A percentile compares a stretch with the other conserved stretches of the same genome.
phyloP scores from a whole-genome alignment of 1,140 invertebrate species.

The Apis florea region DNA sequence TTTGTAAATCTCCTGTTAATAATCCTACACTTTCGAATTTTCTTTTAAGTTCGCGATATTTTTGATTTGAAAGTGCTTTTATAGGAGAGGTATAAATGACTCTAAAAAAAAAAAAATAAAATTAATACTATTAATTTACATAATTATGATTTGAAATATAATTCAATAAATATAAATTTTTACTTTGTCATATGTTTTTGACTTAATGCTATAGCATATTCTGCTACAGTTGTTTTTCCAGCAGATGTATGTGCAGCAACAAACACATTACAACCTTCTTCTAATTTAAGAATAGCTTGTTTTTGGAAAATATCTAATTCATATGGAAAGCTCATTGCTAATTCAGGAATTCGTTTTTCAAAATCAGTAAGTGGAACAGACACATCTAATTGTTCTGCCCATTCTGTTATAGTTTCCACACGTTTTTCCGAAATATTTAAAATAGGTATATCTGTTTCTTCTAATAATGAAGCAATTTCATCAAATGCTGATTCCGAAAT shows the following conservation, averaged over 20 bases:
- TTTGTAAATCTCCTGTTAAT: conserved; percentile 97
- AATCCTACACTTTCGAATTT: conserved; percentile 96
- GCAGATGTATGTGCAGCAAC: conserved; percentile 99
- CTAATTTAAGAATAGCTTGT: conserved; percentile 95
- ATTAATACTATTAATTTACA: conserved; percentile 1
- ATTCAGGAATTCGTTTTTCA: conserved; percentile 89
- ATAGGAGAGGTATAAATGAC: conserved; percentile 99
- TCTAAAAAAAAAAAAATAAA: conserved; percentile 82
- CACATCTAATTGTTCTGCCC: conserved; percentile 93
- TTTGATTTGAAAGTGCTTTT: conserved; percentile 99
- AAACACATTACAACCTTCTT: conserved; percentile 97
- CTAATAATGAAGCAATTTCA: conserved; percentile 71
- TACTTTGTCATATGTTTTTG: conserved; percentile 95
- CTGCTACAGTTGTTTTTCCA: conserved; percentile 99
- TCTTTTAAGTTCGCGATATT: conserved; percentile 97
- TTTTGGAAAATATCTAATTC: conserved; percentile 99
- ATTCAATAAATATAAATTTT: background rate
- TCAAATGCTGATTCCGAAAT: conserved; percentile 60
- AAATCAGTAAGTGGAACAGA: conserved; percentile 90
- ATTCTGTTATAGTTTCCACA: conserved; percentile 82
- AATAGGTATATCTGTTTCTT: conserved; percentile 77
- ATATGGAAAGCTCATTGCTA: conserved; percentile 94
- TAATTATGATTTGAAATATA: background rate
- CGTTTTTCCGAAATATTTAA: conserved; percentile 79
- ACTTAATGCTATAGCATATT: conserved; percentile 98